These are phyloP conservation scores for Cebidichthys violaceus DNA, from an alignment of 2,113 vertebrate genomes.

Conservation along the genomic window DNA sequence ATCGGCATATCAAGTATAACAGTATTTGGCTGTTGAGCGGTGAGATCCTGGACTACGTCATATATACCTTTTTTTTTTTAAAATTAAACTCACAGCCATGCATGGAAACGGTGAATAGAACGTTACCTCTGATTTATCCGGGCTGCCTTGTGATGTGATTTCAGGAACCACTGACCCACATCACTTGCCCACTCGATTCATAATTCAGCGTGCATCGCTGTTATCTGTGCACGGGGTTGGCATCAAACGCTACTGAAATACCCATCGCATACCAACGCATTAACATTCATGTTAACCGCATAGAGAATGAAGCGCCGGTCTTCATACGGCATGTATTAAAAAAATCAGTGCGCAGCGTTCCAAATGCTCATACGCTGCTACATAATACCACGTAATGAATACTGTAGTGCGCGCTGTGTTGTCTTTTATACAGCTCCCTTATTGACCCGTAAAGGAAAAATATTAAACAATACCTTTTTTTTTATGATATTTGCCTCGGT, in stretches of 20 bases:
- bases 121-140: conserved; percentile 34
- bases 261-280: conserved; percentile 44
- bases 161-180: conserved; percentile 60
- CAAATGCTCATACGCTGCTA: conserved; percentile 3
- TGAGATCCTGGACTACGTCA: conserved; percentile 3
- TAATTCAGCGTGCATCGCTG: conserved; percentile 54
- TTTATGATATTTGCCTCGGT: neutral
- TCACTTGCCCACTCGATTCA: conserved; percentile 56
- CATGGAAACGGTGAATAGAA: conserved; percentile 36
- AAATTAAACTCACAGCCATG: conserved; percentile 26
- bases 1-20: conserved; percentile 48
- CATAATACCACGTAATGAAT: conserved; percentile 20
- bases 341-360: conserved; percentile 4
- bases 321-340: conserved; percentile 37
- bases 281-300: conserved; percentile 46
- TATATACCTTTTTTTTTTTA: conserved; percentile 1
- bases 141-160: conserved; percentile 39
- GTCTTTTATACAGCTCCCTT: neutral
- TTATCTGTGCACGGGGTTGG: conserved; percentile 53
- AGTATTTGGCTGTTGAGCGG: conserved; percentile 28
- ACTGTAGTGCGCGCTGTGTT: neutral
- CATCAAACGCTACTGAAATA: conserved; percentile 50
- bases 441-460: neutral
- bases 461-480: neutral
- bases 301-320: conserved; percentile 36